Percentiles rank a stretch among this genome's conserved stretches.
These are phyloP conservation scores for Pao palembangensis DNA, from an alignment of 2,113 vertebrate genomes.

Conservation along the genomic window DNA sequence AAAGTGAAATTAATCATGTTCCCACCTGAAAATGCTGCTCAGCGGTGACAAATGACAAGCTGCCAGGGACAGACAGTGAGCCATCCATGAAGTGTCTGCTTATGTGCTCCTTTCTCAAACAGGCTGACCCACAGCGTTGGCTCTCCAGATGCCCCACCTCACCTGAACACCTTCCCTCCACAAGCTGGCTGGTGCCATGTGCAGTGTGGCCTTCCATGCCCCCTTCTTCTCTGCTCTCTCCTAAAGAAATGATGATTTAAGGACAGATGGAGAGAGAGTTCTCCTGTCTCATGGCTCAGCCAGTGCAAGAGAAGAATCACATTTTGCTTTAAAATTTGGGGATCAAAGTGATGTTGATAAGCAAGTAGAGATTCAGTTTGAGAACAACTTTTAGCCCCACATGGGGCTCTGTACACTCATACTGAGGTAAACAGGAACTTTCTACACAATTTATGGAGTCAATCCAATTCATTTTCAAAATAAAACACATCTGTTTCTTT, in stretches of 20 bases:
- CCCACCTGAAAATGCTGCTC: slow-evolving; percentile 77
- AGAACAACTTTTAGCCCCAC: neutral
- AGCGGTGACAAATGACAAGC: slow-evolving; percentile 80
- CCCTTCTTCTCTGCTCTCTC: slow-evolving; percentile 19
- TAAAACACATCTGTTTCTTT: no score
- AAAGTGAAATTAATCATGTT: slow-evolving; percentile 82
- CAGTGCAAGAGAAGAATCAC: neutral
- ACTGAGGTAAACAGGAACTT: no score
- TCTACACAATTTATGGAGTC: no score
- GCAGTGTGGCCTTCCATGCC: slow-evolving; percentile 32
- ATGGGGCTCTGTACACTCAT: no score
- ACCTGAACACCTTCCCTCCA: slow-evolving; percentile 7
- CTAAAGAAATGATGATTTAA: slow-evolving; percentile 63
- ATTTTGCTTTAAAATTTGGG: slow-evolving; percentile 15
- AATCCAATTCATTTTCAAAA: no score
- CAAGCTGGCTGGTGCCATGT: slow-evolving; percentile 53
- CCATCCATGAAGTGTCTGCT: slow-evolving; percentile 70
- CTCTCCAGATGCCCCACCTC: slow-evolving; percentile 68
- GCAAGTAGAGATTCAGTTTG: neutral
- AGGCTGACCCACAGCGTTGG: slow-evolving; percentile 70
- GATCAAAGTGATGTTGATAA: neutral
- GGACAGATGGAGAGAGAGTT: slow-evolving; percentile 47
- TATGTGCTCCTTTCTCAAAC: slow-evolving; percentile 71
- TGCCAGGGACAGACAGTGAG: slow-evolving; percentile 78
- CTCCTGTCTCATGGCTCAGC: no score